phyloP scores from a whole-genome alignment of 2,888 invertebrate genomes.

The Eudasyphora cyanicolor region DNA sequence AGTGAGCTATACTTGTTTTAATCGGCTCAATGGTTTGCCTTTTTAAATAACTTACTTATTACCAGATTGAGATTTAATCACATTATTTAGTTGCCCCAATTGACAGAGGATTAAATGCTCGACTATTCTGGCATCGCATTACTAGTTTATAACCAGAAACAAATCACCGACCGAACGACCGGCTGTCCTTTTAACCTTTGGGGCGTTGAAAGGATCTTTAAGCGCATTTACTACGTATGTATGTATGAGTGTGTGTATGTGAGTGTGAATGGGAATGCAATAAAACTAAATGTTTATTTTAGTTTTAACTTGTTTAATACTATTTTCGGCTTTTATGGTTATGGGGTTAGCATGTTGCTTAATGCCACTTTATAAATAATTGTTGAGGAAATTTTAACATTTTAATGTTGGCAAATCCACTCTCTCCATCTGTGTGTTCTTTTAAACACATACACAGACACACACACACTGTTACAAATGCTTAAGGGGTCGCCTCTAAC shows the following conservation, averaged over 20 bases:
- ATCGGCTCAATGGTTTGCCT: neutral
- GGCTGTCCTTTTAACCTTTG: constrained; percentile 22
- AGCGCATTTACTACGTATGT: no score
- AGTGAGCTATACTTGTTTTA: no score
- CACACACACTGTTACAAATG: neutral
- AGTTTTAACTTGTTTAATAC: constrained; percentile 28
- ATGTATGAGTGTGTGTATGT: neutral
- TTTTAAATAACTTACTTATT: neutral
- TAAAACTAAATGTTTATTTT: constrained; percentile 38
- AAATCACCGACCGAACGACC: constrained; percentile 2
- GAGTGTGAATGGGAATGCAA: neutral
- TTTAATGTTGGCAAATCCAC: constrained; percentile 46
- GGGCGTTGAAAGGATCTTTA: neutral
- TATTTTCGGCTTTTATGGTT: constrained; percentile 31
- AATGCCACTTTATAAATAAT: constrained; percentile 52
- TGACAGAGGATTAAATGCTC: constrained; percentile 11
- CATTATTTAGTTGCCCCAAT: constrained; percentile 5
- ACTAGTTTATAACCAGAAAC: neutral
- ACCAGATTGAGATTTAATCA: constrained; percentile 13
- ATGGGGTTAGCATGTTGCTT: constrained; percentile 37
- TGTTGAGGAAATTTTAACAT: constrained; percentile 48
- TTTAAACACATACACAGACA: neutral
- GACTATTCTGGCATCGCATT: neutral
- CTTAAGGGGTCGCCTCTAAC: neutral
- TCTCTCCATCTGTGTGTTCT: constrained; percentile 12